Base-by-base conservation (phyloP, 2,888 invertebrate genomes). In the Drosophila falleni region DNA sequence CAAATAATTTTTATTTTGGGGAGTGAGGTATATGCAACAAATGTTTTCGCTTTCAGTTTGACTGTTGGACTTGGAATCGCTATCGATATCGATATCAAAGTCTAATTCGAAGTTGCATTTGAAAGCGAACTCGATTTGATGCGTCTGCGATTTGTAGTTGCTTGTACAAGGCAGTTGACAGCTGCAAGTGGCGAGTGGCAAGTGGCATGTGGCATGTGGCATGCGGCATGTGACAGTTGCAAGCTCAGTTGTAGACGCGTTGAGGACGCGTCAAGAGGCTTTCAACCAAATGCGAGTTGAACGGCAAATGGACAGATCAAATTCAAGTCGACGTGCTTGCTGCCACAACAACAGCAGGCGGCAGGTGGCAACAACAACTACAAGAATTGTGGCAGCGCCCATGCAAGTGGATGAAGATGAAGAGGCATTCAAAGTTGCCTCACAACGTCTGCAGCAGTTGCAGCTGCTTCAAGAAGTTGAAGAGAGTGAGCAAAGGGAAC, bases 251-350 rank as follows among this genome's bases (percentile, higher is more conserved):
- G 3, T 19, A 23, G 19, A 23, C 35, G 50, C 13, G 13, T 51
- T 19, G 33, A 51, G 50, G 13, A 19, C 9, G 51, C 51, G 37
- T 51, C n/a, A 37, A 51, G 51, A 51, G 51, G 51, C 37, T 5
- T 37, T 51, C 13, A 51, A 8, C n/a, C 19, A 37, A 23, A 19
- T 37, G 35, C 51, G 29, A 49, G 33, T 49, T 16, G 44, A 44
- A 4, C 44, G 44, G 8, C 44, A 49, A 49, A 49, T 49, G 49
- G 33, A 10, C 33, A 49, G 49, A 49, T 33, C 31, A 5, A 16
- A 16, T 19, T 15, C 33, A 49, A 49, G 49, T 16, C 31, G 16
- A 49, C 19, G 31, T 16, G 16, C 16, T 6, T 6, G 47, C 16
- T 16, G 16, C 29, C 10, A 15, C 49, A 33, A 31, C 29, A 15